Percentiles rank a stretch among this genome's conserved stretches.
phyloP scores from a whole-genome alignment of 2,888 invertebrate genomes.

The Scaeva pyrastri region DNA sequence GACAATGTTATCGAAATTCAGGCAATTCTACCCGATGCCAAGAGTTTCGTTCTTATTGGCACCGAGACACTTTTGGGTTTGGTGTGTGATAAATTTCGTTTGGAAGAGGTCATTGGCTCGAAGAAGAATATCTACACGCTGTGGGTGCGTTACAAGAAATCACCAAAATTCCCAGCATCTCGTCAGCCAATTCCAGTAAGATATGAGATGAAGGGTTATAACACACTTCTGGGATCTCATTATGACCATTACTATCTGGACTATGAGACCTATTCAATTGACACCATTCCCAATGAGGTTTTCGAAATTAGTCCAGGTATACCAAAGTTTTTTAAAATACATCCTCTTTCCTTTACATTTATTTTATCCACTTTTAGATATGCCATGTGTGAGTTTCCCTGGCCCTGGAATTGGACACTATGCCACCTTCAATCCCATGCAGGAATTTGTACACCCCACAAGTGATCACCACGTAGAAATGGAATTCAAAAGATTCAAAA shows the following conservation, averaged over 20 bases:
- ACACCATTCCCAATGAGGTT: constrained; percentile 88
- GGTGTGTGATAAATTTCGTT: constrained; percentile 91
- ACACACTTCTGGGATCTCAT: constrained; percentile 96
- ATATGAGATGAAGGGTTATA: constrained; percentile 98
- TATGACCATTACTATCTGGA: constrained; percentile 97
- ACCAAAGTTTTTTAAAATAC: constrained; percentile 57
- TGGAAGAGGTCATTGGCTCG: constrained; percentile 88
- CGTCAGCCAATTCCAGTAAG: constrained; percentile 89
- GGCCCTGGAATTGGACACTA: constrained; percentile 94
- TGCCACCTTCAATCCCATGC: constrained; percentile 96
- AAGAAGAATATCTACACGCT: constrained; percentile 95
- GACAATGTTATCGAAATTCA: constrained; percentile 88
- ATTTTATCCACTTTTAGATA: constrained; percentile 83
- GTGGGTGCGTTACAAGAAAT: constrained; percentile 92
- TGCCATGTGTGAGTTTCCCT: constrained; percentile 91
- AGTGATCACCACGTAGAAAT: constrained; percentile 90
- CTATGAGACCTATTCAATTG: constrained; percentile 89
- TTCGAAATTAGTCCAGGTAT: constrained; percentile 88
- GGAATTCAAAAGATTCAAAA: constrained; percentile 90
- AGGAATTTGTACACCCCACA: constrained; percentile 92
- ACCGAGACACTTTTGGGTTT: constrained; percentile 89
- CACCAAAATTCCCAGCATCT: constrained; percentile 83
- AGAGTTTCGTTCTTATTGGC: constrained; percentile 88
- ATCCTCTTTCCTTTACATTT: background rate
- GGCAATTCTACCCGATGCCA: constrained; percentile 91